Evolutionary conservation across 1,140 invertebrate genomes (phyloP).

Genomic region (Conopomorpha cramerella): DNA sequence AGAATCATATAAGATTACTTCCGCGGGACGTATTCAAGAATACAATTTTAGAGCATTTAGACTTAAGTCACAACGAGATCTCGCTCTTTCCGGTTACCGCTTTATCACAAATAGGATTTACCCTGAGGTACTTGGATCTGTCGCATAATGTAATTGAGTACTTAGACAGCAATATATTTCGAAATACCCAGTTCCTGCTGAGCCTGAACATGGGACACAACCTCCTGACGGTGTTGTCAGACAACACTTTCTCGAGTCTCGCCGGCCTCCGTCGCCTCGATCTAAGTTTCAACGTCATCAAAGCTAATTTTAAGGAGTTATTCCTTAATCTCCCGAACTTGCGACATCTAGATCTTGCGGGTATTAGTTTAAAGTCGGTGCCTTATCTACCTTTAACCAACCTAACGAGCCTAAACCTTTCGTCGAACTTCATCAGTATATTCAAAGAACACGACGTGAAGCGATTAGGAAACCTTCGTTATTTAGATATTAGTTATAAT

Average conservation of each 20-base stretch:
- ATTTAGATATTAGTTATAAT: constrained; percentile 70
- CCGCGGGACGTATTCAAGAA: constrained; percentile 80
- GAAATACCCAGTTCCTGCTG: constrained; percentile 78
- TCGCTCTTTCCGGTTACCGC: constrained; percentile 73
- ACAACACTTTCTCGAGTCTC: constrained; percentile 86
- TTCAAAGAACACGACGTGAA: constrained; percentile 67
- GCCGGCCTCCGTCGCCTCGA: constrained; percentile 78
- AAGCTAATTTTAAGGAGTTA: constrained; percentile 88
- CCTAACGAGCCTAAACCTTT: constrained; percentile 75
- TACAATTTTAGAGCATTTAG: constrained; percentile 78
- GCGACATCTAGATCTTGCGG: constrained; percentile 73
- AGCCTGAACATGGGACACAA: constrained; percentile 80
- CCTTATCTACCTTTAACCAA: constrained; percentile 74
- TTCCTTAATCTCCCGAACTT: constrained; percentile 84
- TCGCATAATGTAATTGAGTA: constrained; percentile 84
- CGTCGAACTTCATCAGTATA: constrained; percentile 70
- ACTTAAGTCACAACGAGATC: constrained; percentile 80
- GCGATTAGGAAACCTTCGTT: constrained; percentile 65
- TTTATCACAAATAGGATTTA: constrained; percentile 75
- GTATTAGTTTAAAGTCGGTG: constrained; percentile 73
- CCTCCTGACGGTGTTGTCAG: constrained; percentile 81
- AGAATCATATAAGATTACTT: constrained; percentile 76
- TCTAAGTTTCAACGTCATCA: constrained; percentile 77
- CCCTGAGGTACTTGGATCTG: constrained; percentile 75
- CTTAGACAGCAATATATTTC: constrained; percentile 85